Evolutionary conservation across 2,797 vertebrate genomes (phyloP), one percentile per base, ranked within the genome.

Genomic region (Botia kubotai): DNA sequence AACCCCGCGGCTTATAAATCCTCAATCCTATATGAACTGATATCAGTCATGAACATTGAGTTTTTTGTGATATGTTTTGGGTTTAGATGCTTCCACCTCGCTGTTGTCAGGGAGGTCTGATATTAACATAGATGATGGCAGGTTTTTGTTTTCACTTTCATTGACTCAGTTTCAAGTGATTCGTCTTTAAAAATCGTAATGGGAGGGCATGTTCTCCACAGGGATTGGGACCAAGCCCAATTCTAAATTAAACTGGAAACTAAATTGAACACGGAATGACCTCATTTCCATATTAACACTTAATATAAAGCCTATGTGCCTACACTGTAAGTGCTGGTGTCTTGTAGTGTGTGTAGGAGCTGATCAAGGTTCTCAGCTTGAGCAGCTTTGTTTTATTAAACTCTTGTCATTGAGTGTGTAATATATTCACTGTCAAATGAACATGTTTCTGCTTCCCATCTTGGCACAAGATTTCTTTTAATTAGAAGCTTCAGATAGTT

Each of bases 141-240:
- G 52, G 86, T n/a, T 87, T 66, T 85, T 84, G n/a, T 86, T 87
- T 83, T 83, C 62, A 62, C 79, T 85, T 72, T 53, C 55, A 72
- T 77, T 65, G 6, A 26, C 62, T 65, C 29, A 19, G 23, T 70
- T 78, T 48, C 50, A 19, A 46, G 36, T 26, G 36, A 53, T 52
- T 46, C 26, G 77, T 71, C 63, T 53, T 55, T 12, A 52, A 60
- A 66, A 87, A 79, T 66, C 82, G 52, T 77, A 87, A 89, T 82
- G 84, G 84, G 85, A 62, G 26, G 71, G 53, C 23, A 33, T 29
- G 12, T 70, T 29, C 67, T 78, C 66, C 33, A 17, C 58, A 50
- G 66, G 53, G 57, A 63, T 79, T 79, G 50, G 23, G 33, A 63
- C 68, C 26, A 72, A 72, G 67, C 14, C 68, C 76, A 79, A 26